A percentile compares a stretch with the other conserved stretches of the same genome.
These are phyloP conservation scores for Tillus elongatus DNA, from an alignment of 2,888 invertebrate genomes.

Conservation along the genomic window DNA sequence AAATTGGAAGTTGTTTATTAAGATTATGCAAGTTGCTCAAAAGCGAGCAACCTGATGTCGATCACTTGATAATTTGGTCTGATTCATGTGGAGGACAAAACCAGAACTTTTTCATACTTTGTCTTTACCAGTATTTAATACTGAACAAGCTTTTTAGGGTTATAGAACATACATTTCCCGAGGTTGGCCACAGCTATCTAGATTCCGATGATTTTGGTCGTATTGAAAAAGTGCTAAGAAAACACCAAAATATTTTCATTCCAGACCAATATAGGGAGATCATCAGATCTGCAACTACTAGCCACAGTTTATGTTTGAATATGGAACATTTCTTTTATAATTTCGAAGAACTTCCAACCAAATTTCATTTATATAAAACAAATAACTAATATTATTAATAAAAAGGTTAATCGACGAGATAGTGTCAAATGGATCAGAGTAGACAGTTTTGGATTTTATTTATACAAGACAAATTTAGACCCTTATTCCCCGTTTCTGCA, in stretches of 20 bases:
- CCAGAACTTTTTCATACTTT: slow-evolving; percentile 19
- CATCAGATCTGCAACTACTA: too few relatives aligned
- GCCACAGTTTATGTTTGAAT: neutral
- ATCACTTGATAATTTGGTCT: slow-evolving; percentile 21
- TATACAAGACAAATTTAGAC: neutral
- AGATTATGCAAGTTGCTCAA: slow-evolving; percentile 21
- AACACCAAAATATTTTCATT: slow-evolving; percentile 16
- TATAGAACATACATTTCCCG: slow-evolving; percentile 32
- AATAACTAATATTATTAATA: neutral
- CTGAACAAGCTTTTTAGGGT: slow-evolving; percentile 25
- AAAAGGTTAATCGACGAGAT: neutral
- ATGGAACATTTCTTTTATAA: slow-evolving; percentile 1
- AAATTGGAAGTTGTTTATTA: slow-evolving; percentile 12
- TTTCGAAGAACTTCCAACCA: neutral
- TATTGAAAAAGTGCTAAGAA: slow-evolving; percentile 28
- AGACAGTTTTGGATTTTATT: neutral
- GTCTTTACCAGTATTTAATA: neutral
- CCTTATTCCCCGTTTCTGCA: neutral
- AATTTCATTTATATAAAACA: neutral
- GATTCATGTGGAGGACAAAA: slow-evolving; percentile 30
- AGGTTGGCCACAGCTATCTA: slow-evolving; percentile 29
- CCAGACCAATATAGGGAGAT: neutral
- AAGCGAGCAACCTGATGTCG: slow-evolving; percentile 7
- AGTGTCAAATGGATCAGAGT: slow-evolving; percentile 2
- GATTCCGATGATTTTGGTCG: slow-evolving; percentile 32